Conservation (phyloP, 2,113 vertebrate species). For the Cyprinus carpio region DNA sequence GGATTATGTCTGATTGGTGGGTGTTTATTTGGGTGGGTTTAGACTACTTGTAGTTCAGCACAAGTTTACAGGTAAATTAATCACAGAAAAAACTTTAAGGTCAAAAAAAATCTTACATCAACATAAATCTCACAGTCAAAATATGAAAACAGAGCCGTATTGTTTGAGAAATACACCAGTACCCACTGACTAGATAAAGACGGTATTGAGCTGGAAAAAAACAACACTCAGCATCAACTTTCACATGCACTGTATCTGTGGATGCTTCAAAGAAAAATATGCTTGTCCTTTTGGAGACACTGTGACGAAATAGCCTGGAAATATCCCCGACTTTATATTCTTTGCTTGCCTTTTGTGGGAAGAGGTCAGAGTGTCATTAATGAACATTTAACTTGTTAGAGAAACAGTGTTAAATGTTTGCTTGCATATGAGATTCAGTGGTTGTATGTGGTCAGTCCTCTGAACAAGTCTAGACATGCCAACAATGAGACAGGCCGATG, state of each 20-base stretch:
- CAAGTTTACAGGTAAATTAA: too few relatives aligned
- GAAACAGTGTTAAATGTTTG: neutral
- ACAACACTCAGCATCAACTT: neutral
- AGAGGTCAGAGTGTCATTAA: neutral
- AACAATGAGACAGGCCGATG: neutral
- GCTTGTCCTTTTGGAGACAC: neutral
- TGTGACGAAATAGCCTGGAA: neutral
- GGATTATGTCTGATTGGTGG: neutral
- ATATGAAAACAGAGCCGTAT: slow-evolving; percentile 3
- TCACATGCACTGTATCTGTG: slow-evolving; percentile 13
- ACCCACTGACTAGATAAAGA: slow-evolving; percentile 25
- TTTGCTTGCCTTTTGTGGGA: neutral
- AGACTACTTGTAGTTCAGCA: neutral
- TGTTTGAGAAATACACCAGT: neutral
- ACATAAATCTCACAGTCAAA: neutral
- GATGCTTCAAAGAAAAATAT: slow-evolving; percentile 8
- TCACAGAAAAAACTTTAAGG: neutral
- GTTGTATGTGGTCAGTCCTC: neutral
- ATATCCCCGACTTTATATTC: neutral
- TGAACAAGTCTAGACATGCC: slow-evolving; percentile 38
- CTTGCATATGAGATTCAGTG: neutral
- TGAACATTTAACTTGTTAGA: neutral
- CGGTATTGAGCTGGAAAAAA: neutral
- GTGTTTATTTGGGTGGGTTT: too few relatives aligned
- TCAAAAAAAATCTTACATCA: neutral